Base-by-base conservation (phyloP, 1,140 invertebrate genomes). In the Pseudobourletiella spinata region DNA sequence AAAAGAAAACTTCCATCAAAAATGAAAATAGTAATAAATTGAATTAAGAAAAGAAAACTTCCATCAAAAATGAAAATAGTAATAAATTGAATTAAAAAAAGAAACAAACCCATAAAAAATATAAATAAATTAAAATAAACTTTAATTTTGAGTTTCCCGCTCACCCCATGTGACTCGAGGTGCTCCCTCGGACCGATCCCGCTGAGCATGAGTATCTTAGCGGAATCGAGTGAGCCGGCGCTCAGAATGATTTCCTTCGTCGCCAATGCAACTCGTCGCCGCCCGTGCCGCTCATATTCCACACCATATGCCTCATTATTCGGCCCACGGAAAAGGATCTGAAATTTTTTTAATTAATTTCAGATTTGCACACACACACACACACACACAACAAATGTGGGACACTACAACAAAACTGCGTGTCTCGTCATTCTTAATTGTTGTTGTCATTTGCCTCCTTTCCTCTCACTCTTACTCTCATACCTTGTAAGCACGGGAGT, bases 221-320 rank as follows among this genome's bases (percentile, higher is more conserved):
- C 57, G 16, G 61, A 63, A 35, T 67, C 65, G 15, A 67, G 42
- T 15, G 65, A 24, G 2, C 68, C 68, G 22, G 68, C 68, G 50
- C 59, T 62, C 18, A 69, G 35, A 61, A 69, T 69, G 24, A 69
- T 48, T 65, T 69, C 68, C 65, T 69, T 69, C 1, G 64, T 65
- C 0, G 68, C 68, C 22, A 66, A 63, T 3, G 67, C 68, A 15
- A 65, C 57, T 55, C 30, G 46, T 46, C 51, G 26, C 29, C 51
- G 29, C 1, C 68, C 68, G 39, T 66, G 65, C 16, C 58, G 55
- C 2, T 35, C 43, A 29, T 66, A 69, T 28, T 69, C 64, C 14
- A 69, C 63, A 16, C 68, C 68, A 55, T 69, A 69, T 0, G 68
- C 68, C 48, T 69, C 68, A 48, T 69, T 69, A 15, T 66, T 64